Base-by-base conservation (phyloP, 1,140 invertebrate genomes). In the Polypedilum pembai region DNA sequence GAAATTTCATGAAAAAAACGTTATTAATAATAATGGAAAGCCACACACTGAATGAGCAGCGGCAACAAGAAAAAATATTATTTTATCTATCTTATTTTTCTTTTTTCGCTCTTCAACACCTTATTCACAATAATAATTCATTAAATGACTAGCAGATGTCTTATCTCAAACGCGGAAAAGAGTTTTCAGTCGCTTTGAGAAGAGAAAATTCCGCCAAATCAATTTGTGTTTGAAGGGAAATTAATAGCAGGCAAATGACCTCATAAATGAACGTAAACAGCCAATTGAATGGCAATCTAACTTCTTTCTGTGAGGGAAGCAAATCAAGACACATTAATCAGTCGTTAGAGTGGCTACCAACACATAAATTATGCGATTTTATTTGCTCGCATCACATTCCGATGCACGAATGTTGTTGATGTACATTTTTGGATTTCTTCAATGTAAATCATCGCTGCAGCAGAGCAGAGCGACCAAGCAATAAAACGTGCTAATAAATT, bases 401-500 rank as follows among this genome's bases (percentile, higher is more conserved):
- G 12, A 20, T 18, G 17, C 17, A 69, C 20, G 65, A 69, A 69
- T 69, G 65, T 69, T 20, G 65, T 18, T 18, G 45, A 18, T 69
- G 65, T 18, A 18, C 65, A 20, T 69, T 69, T 69, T 69, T 18
- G 65, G 65, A 69, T 69, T 69, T 66, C 15, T 66, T 10, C 17
- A 69, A 69, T 21, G 65, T 20, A 20, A 69, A 69, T 69, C 18
- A 18, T n/a, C 17, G 17, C 17, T 69, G 65, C 45, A 69, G 5
- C 24, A 33, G 24, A 33, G 24, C 24, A 33, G 24, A 69, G 17
- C 65, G 65, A 69, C 15, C n/a, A 18, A 21, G 65, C 17, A 69
- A 69, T 69, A 69, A 69, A 69, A 69, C 20, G 65, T 69, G 65
- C 65, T 69, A 69, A 69, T 69, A 69, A 69, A 69, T 20, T 69